A percentile compares a stretch with the other conserved stretches of the same genome.
phyloP scores from a whole-genome alignment of 2,888 invertebrate species.

The Protophormia terraenovae region DNA sequence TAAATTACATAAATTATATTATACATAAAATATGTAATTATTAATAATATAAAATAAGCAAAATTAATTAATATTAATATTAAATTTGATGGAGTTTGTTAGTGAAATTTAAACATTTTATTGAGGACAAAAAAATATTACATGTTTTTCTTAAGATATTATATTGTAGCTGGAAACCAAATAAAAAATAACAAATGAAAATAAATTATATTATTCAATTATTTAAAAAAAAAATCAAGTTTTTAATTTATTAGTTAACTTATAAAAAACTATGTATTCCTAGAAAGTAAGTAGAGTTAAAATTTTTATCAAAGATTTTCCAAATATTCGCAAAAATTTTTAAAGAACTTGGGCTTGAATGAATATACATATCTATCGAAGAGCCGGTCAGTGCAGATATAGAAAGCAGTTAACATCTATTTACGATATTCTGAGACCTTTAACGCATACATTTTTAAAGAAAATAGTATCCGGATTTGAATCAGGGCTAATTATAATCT shows the following conservation, averaged over 20 bases:
- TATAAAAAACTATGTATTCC: too few relatives aligned
- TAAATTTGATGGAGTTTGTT: slow-evolving; percentile 63
- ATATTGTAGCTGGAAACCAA: slow-evolving; percentile 38
- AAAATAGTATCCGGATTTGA: too few relatives aligned
- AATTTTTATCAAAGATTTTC: too few relatives aligned
- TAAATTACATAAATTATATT: slow-evolving; percentile 37
- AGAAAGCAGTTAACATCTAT: too few relatives aligned
- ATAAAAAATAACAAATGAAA: slow-evolving; percentile 17
- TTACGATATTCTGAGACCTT: too few relatives aligned
- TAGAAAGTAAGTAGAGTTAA: too few relatives aligned
- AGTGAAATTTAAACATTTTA: slow-evolving; percentile 61
- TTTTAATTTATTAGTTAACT: not conserved
- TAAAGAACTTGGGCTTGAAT: too few relatives aligned
- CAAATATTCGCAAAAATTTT: too few relatives aligned
- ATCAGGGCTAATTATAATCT: too few relatives aligned
- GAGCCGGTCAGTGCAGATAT: too few relatives aligned
- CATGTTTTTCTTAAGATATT: slow-evolving; percentile 39
- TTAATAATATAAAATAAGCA: slow-evolving; percentile 19
- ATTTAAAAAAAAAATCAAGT: not conserved
- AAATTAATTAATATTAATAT: slow-evolving; percentile 48
- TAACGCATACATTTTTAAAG: too few relatives aligned
- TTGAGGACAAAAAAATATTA: slow-evolving; percentile 18
- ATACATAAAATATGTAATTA: slow-evolving; percentile 12
- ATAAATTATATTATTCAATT: slow-evolving; percentile 46
- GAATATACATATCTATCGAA: too few relatives aligned